Base-by-base conservation (phyloP, 2,797 vertebrate species). In the Myripristis jacobus region DNA sequence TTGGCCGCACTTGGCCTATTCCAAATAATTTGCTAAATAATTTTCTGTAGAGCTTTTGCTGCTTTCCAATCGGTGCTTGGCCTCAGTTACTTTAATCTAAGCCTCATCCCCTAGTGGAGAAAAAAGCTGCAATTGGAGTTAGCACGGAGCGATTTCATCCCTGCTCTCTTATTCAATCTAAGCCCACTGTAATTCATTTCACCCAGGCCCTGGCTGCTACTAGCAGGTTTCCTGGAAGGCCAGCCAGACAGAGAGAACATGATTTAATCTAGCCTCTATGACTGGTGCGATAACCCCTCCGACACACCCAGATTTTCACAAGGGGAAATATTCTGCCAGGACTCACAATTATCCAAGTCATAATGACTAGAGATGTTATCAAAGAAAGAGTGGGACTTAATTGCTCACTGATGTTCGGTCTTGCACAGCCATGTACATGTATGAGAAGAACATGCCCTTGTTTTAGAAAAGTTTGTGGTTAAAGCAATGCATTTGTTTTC, bases 371-470 rank as follows among this genome's bases (percentile, higher is more conserved):
- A 92, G 92, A 93, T 94, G 79, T 86, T 93, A 92, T 93, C 89
- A 91, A 88, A 91, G 84, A 88, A 81, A 81, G 83, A 88, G 51
- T 62, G 47, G 59, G 27, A 29, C 72, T 86, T 93, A 94, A 94
- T 93, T 92, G 87, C 82, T 92, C 85, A 85, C 92, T 80, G 90
- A 93, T 94, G 92, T 93, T 93, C 91, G 88, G 85, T 82, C 75
- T 81, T 74, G 80, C 80, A 66, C 64, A 66, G 71, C 84, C 73
- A 77, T 66, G 18, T 78, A 82, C 84, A 74, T 46, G 81, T 84
- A 75, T 46, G 58, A 75, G 77, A 76, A 91, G 82, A 84, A 77
- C 57, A 53, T 71, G 67, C 67, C 58, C 36, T 71, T 80, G 75
- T 79, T 86, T 78, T n/a, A 85, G 73, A 82, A 41, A 67, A 56